Evolutionary conservation across 2,888 invertebrate species (phyloP).

Genomic region (Leucoptera coffeella): DNA sequence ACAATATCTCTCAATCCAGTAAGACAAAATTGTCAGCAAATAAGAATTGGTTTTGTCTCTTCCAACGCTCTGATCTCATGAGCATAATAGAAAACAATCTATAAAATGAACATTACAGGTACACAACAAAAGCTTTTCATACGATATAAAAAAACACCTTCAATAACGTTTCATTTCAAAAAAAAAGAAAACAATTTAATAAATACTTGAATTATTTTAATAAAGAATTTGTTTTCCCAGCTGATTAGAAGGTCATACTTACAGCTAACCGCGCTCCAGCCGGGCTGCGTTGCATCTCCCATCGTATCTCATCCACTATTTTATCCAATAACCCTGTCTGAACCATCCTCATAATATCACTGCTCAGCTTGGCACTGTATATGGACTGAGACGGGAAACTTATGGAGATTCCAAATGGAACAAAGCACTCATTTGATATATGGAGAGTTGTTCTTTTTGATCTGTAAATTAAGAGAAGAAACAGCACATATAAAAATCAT

Average conservation of each 20-base stretch:
- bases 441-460: constrained; percentile 62
- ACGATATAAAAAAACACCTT: neutral
- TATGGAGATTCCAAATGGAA: constrained; percentile 62
- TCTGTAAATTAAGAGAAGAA: no score
- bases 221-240: no score
- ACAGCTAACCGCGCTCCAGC: constrained; percentile 61
- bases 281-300: constrained; percentile 61
- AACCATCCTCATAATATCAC: constrained; percentile 54
- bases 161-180: neutral
- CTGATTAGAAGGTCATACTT: constrained; percentile 10
- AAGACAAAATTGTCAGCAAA: no score
- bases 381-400: constrained; percentile 60
- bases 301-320: constrained; percentile 63
- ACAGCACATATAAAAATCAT: no score
- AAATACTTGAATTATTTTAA: no score
- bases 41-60: no score
- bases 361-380: constrained; percentile 56
- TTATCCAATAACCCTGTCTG: constrained; percentile 65
- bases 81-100: no score
- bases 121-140: no score
- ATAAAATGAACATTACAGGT: no score
- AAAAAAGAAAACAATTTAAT: no score
- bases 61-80: no score
- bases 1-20: no score
- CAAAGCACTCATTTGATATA: constrained; percentile 69